Conservation (phyloP, 2,888 invertebrate genomes). For the Caenorhabditis plicata region DNA sequence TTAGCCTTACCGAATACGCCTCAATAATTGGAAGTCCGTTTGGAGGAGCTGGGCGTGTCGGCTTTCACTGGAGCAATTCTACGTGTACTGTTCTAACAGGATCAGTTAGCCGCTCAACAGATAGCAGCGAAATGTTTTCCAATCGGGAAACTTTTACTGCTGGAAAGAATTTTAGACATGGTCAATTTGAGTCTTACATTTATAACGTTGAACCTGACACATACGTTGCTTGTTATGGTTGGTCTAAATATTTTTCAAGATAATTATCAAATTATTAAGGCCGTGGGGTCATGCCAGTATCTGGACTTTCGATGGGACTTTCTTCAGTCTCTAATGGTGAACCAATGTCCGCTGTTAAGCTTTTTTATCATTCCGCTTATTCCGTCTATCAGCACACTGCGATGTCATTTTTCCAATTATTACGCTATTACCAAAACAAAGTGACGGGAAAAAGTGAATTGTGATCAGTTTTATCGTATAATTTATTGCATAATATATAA, state of each 20-base stretch:
- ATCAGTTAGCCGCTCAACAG: conserved; percentile 46
- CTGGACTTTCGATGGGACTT: conserved; percentile 15
- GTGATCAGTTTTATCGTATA: conserved; percentile 6
- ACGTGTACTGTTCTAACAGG: conserved; percentile 64
- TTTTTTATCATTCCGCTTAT: conserved; percentile 32
- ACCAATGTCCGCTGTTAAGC: conserved; percentile 32
- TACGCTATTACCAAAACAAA: conserved; percentile 50
- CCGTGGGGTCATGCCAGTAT: conserved; percentile 51
- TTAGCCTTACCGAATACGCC: conserved; percentile 57
- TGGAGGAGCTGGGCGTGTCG: conserved; percentile 52
- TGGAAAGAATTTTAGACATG: conserved; percentile 60
- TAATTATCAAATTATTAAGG: conserved; percentile 8
- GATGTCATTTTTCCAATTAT: conserved; percentile 16
- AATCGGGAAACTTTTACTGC: conserved; percentile 44
- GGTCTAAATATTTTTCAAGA: conserved; percentile 5
- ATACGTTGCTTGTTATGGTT: conserved; percentile 57
- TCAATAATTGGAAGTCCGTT: conserved; percentile 51
- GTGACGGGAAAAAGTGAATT: conserved; percentile 49
- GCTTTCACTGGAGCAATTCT: conserved; percentile 63
- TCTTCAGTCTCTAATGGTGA: conserved; percentile 39
- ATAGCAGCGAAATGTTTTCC: conserved; percentile 14
- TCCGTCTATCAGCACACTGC: conserved; percentile 33
- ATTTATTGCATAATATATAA: not conserved
- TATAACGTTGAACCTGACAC: conserved; percentile 56
- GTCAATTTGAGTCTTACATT: conserved; percentile 58